Evolutionary conservation across 2,113 vertebrate genomes (phyloP), one percentile per base, ranked within the genome.

Genomic region (Brachyistius frenatus): DNA sequence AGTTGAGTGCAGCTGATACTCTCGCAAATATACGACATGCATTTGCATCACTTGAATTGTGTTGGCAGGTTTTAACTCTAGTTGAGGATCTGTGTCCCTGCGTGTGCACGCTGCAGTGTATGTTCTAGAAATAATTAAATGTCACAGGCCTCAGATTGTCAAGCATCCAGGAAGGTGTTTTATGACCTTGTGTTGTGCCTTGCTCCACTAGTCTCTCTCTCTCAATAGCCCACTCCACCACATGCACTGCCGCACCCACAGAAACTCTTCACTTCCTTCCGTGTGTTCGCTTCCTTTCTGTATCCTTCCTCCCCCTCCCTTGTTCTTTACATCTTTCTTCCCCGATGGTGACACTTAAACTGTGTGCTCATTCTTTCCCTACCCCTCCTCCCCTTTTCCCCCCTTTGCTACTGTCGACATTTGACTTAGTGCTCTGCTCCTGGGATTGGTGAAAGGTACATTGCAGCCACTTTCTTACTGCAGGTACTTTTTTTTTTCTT

Each of bases 101-200:
- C 58, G 65, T 33, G 65, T 65, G 73, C 83, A 83, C 50, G 53
- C 75, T 60, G 78, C 81, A 72, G 62, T 76, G 68, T 90, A 81
- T 77, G 66, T 87, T 91, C 80, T 83, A 60, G 79, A 83, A 89
- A 91, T 93, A 91, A 92, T 93, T 90, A 92, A 90, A 92, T 91
- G 84, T 92, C 85, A 91, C 52, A 73, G 80, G 61, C 11, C 82
- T 73, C 61, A 67, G 71, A 41, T 67, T 15, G 62, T 88, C 76
- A 84, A 84, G 80, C 86, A 85, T 88, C 74, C 55, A 78, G 63
- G 73, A 78, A 88, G 86, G 80, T 85, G 83, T 86, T 91, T 91
- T 88, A 89, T 53, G 60, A 89, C 89, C 79, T 73, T 66, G 64
- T 76, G 75, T 76, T 65, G 57, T 44, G 72, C 76, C 67, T 77